A percentile compares a stretch with the other conserved stretches of the same genome.
These are phyloP conservation scores for Lissocephala sabroskyi DNA, from an alignment of 2,888 invertebrate species.

Conservation along the genomic window DNA sequence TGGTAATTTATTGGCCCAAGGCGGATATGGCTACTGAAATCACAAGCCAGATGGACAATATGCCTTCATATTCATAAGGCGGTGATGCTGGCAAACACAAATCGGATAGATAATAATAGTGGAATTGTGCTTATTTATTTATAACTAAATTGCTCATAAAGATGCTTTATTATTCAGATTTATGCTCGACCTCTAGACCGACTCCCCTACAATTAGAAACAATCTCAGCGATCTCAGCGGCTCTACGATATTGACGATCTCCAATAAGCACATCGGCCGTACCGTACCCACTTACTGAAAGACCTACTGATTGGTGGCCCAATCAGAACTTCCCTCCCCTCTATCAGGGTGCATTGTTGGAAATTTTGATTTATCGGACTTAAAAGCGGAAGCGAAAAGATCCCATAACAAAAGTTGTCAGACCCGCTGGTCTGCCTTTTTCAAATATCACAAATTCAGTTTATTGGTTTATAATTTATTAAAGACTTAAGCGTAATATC, in stretches of 20 bases:
- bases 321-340: not conserved
- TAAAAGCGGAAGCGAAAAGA: slow-evolving; percentile 5
- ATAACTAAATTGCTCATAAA: slow-evolving; percentile 21
- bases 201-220: slow-evolving; percentile 1
- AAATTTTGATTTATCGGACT: too few relatives aligned
- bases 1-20: slow-evolving; percentile 9
- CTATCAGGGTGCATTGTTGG: slow-evolving; percentile 40
- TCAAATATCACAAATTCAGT: not conserved
- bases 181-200: slow-evolving; percentile 20
- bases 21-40: slow-evolving; percentile 25
- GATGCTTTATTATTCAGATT: slow-evolving; percentile 37
- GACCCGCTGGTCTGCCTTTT: too few relatives aligned
- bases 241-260: not conserved
- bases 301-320: not conserved
- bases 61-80: slow-evolving; percentile 34
- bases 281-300: too few relatives aligned
- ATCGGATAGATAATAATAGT: slow-evolving; percentile 4
- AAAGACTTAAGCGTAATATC: too few relatives aligned
- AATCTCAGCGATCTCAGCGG: not conserved
- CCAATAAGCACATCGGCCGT: too few relatives aligned
- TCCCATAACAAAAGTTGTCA: too few relatives aligned
- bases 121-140: slow-evolving; percentile 22
- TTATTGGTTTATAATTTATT: too few relatives aligned
- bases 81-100: too few relatives aligned
- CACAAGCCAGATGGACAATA: slow-evolving; percentile 30